Conservation (phyloP, 2,113 vertebrate species). For the Sinocyclocheilus maitianheensis region DNA sequence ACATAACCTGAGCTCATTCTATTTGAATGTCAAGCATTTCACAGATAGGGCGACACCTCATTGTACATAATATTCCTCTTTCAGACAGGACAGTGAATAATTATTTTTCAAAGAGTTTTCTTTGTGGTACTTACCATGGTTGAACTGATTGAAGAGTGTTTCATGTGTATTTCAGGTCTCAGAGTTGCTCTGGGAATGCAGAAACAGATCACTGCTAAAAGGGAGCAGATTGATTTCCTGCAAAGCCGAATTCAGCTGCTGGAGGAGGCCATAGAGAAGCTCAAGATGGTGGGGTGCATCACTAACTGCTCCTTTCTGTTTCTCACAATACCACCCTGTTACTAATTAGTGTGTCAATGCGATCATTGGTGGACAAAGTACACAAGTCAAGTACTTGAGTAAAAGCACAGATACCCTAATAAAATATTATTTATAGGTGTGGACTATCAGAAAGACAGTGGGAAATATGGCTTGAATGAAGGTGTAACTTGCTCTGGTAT, state of each 20-base stretch:
- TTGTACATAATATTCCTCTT: not conserved
- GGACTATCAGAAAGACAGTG: not conserved
- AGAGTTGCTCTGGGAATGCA: conserved; percentile 84
- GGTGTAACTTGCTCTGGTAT: not conserved
- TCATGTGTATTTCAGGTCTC: conserved; percentile 70
- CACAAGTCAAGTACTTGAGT: no score
- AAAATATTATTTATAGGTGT: not conserved
- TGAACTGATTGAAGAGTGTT: no score
- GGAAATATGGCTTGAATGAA: not conserved
- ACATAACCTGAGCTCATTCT: conserved; percentile 1
- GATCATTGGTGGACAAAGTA: no score
- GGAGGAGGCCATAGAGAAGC: conserved; percentile 77
- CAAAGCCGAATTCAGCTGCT: conserved; percentile 82
- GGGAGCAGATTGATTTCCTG: conserved; percentile 81
- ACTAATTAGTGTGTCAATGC: not conserved
- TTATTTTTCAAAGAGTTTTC: not conserved
- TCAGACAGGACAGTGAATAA: not conserved
- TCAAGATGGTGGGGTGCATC: conserved; percentile 73
- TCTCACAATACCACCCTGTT: not conserved
- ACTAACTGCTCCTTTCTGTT: not conserved
- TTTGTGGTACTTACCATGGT: not conserved
- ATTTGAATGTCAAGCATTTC: not conserved
- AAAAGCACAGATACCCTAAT: no score
- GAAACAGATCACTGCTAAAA: conserved; percentile 82
- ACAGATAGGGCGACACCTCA: not conserved